A percentile compares a stretch with the other conserved stretches of the same genome.
Evolutionary conservation across 1,140 invertebrate genomes (phyloP).

Genomic region (Drosophila quadrilineata): DNA sequence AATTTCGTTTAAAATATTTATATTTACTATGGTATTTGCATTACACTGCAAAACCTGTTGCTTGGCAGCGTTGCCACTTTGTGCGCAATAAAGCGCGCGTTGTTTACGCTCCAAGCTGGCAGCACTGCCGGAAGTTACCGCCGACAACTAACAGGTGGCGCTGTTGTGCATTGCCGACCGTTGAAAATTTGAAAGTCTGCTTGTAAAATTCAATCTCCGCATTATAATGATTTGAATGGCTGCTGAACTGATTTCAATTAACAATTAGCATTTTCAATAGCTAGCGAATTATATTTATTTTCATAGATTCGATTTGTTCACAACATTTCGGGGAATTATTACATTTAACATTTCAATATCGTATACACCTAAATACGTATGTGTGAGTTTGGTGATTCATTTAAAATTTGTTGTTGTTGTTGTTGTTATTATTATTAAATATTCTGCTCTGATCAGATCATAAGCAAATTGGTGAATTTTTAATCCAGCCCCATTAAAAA

Average conservation of each 20-base stretch:
- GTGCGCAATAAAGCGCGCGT: neutral
- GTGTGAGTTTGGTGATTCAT: conserved; percentile 19
- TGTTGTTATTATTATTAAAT: no score
- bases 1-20: no score
- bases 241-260: neutral
- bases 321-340: conserved; percentile 49
- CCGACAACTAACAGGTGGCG: conserved; percentile 14
- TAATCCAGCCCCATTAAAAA: conserved; percentile 81
- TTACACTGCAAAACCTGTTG: conserved; percentile 19
- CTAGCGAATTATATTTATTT: conserved; percentile 33
- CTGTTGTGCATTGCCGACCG: neutral
- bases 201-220: conserved; percentile 17
- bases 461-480: conserved; percentile 76
- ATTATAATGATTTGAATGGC: no score
- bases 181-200: conserved; percentile 4
- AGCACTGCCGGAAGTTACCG: neutral
- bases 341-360: conserved; percentile 35
- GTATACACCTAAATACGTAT: conserved; percentile 11
- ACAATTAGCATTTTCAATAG: neutral
- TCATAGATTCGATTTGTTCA: conserved; percentile 35
- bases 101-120: neutral
- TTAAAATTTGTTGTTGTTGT: conserved; percentile 14
- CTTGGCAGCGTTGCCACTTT: conserved; percentile 18
- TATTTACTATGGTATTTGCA: no score
- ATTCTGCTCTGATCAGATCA: conserved; percentile 50